These are phyloP conservation scores for Bembecia ichneumoniformis DNA, from an alignment of 2,888 invertebrate genomes.

Conservation along the genomic window DNA sequence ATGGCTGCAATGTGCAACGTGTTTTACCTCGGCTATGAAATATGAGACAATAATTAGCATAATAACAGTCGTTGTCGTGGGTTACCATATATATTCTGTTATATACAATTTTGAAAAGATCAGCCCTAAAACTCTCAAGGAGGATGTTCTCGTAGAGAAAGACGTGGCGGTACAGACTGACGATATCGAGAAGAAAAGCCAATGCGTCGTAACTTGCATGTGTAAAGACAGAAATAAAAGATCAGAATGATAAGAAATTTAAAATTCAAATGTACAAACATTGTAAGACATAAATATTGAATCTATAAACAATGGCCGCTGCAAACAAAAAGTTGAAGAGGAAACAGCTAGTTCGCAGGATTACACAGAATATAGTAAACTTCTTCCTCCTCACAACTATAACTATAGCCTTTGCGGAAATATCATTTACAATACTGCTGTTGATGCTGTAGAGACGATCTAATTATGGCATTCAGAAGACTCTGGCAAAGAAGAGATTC, in stretches of 20 bases:
- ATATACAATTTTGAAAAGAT: slow-evolving; percentile 25
- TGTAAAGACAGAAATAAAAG: slow-evolving; percentile 14
- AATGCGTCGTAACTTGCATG: slow-evolving; percentile 32
- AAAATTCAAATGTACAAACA: not conserved
- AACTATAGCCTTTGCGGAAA: slow-evolving; percentile 43
- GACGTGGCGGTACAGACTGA: slow-evolving; percentile 18
- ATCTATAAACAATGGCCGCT: slow-evolving; percentile 23
- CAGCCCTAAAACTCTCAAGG: slow-evolving; percentile 2
- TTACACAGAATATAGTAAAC: slow-evolving; percentile 36
- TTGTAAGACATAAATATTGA: not conserved
- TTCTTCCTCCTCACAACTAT: slow-evolving; percentile 38
- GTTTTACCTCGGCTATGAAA: slow-evolving; percentile 36
- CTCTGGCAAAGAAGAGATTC: slow-evolving; percentile 28
- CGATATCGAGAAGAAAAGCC: slow-evolving; percentile 18
- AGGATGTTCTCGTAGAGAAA: slow-evolving; percentile 4
- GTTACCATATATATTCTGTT: slow-evolving; percentile 33
- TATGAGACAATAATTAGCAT: slow-evolving; percentile 26
- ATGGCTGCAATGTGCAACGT: slow-evolving; percentile 23
- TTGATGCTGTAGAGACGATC: slow-evolving; percentile 23
- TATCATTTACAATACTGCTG: slow-evolving; percentile 29
- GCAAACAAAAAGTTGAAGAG: slow-evolving; percentile 29
- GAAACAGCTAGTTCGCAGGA: slow-evolving; percentile 24
- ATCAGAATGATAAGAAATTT: not conserved
- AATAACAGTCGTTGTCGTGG: slow-evolving; percentile 27
- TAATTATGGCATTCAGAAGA: slow-evolving; percentile 25